phyloP scores from a whole-genome alignment of 30 jellyfish, hydroid and myxozoan genomes.

The Aurelia coerulea region DNA sequence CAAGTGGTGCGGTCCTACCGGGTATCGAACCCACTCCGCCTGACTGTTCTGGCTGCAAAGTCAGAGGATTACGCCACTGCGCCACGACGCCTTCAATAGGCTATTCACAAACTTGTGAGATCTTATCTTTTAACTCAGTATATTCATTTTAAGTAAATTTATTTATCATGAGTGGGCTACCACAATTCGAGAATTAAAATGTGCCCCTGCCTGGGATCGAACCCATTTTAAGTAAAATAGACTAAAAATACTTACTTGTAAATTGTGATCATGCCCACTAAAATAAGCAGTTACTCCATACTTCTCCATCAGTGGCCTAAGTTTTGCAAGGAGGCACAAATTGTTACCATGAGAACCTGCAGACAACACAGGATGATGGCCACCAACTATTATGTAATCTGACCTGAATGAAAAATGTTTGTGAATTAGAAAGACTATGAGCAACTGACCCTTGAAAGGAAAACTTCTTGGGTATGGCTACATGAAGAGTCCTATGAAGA shows the following conservation, averaged over 20 bases:
- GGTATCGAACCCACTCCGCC: too few relatives aligned
- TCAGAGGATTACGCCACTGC: too few relatives aligned
- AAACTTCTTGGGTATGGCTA: background rate
- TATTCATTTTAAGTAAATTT: too few relatives aligned
- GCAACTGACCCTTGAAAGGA: background rate
- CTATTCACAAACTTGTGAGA: too few relatives aligned
- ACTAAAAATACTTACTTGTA: constrained; percentile 67
- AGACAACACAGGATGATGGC: constrained; percentile 95
- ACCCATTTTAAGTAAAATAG: background rate
- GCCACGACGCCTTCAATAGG: too few relatives aligned
- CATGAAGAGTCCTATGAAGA: too few relatives aligned
- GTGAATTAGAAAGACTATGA: background rate
- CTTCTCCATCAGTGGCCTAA: constrained; percentile 86
- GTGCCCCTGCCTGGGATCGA: too few relatives aligned
- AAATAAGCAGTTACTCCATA: constrained; percentile 91
- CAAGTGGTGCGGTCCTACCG: too few relatives aligned
- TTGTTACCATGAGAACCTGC: constrained; percentile 96
- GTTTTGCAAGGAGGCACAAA: constrained; percentile 73
- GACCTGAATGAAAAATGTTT: constrained; percentile 67
- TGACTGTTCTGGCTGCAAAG: too few relatives aligned
- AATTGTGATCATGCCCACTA: constrained; percentile 98
- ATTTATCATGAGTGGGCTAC: too few relatives aligned
- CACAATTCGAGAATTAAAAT: too few relatives aligned
- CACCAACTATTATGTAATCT: constrained; percentile 87
- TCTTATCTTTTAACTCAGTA: too few relatives aligned